Evolutionary conservation across 2,797 vertebrate genomes (phyloP).

Genomic region (Ataeniobius toweri): DNA sequence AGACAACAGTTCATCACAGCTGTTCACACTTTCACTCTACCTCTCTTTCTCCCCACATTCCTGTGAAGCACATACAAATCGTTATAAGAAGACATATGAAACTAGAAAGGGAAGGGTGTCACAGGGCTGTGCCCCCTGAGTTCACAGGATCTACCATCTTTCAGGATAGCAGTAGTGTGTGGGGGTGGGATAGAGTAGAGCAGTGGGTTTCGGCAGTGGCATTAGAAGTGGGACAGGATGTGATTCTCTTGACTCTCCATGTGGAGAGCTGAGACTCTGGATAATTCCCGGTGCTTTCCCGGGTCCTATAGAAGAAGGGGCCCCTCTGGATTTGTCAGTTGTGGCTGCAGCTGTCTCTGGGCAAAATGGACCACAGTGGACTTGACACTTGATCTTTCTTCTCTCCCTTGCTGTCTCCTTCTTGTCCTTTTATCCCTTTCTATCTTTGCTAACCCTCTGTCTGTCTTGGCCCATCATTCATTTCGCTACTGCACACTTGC

Average conservation of each 20-base stretch:
- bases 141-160: constrained; percentile 46
- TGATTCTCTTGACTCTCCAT: constrained; percentile 44
- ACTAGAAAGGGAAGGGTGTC: constrained; percentile 43
- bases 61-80: constrained; percentile 63
- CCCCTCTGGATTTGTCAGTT: constrained; percentile 79
- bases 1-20: constrained; percentile 71
- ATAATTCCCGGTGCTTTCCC: constrained; percentile 80
- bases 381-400: constrained; percentile 77
- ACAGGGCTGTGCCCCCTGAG: constrained; percentile 43
- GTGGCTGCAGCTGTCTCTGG: constrained; percentile 80
- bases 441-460: constrained; percentile 38
- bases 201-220: constrained; percentile 42
- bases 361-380: constrained; percentile 78
- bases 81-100: constrained; percentile 53
- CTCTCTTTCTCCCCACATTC: constrained; percentile 33
- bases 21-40: constrained; percentile 71
- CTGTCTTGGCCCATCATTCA: constrained; percentile 63
- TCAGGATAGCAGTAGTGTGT: constrained; percentile 9
- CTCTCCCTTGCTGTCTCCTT: constrained; percentile 60
- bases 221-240: constrained; percentile 53
- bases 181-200: constrained; percentile 12
- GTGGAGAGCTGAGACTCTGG: constrained; percentile 69
- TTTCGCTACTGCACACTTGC: constrained; percentile 51
- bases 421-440: constrained; percentile 66
- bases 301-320: constrained; percentile 76